A percentile compares a stretch with the other conserved stretches of the same genome.
Evolutionary conservation across 2,113 vertebrate genomes (phyloP).

Genomic region (Eudyptes chrysolophus): DNA sequence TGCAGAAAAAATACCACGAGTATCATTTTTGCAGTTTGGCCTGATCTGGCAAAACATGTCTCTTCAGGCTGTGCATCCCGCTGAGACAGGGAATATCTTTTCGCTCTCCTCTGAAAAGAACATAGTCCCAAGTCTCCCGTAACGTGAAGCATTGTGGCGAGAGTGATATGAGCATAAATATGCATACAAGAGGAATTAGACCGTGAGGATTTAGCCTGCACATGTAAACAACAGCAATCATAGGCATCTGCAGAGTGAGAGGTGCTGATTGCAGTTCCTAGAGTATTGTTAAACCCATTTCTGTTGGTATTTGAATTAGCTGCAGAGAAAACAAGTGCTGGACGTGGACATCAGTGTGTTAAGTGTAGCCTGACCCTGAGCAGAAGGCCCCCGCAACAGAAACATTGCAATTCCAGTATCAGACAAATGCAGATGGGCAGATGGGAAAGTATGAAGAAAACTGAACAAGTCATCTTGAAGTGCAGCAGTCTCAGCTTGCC

Average conservation of each 20-base stretch:
- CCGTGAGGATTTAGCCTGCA: neutral
- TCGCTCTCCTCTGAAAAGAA: neutral
- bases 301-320: neutral
- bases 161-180: neutral
- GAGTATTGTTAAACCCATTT: neutral
- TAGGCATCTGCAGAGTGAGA: neutral
- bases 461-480: neutral
- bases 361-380: neutral
- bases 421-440: neutral
- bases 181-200: neutral
- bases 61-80: neutral
- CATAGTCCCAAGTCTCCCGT: neutral
- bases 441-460: neutral
- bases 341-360: neutral
- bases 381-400: neutral
- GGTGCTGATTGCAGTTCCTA: neutral
- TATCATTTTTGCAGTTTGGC: neutral
- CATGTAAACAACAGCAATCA: neutral
- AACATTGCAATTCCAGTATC: neutral
- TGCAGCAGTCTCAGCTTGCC: neutral
- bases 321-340: neutral
- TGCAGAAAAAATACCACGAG: fast-evolving
- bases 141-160: neutral
- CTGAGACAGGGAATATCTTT: neutral
- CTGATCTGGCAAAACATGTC: neutral